phyloP scores from a whole-genome alignment of 2,888 invertebrate species.

The Adelognathus sp. region DNA sequence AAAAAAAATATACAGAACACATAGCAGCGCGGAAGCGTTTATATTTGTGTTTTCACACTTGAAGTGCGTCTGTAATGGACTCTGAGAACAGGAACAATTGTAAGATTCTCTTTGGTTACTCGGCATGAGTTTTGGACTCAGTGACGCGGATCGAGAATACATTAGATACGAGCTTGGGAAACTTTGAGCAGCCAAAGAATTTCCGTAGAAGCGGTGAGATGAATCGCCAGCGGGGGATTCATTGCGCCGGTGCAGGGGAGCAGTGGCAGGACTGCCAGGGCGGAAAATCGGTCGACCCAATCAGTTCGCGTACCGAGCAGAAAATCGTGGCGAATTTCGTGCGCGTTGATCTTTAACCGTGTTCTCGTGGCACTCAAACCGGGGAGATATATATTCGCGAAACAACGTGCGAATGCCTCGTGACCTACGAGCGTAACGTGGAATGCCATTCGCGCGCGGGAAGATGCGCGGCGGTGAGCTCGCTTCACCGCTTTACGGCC shows the following conservation, averaged over 20 bases:
- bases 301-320: constrained; percentile 75
- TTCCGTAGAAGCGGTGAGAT: constrained; percentile 55
- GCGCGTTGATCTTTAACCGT: constrained; percentile 40
- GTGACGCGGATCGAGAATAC: constrained; percentile 45
- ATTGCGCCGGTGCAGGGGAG: constrained; percentile 30
- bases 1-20: background rate
- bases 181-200: constrained; percentile 26
- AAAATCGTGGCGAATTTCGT: constrained; percentile 72
- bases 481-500: constrained; percentile 51
- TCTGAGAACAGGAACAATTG: background rate
- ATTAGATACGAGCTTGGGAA: constrained; percentile 63
- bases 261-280: constrained; percentile 67
- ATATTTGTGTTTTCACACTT: constrained; percentile 23
- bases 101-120: background rate
- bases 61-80: constrained; percentile 31
- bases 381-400: constrained; percentile 27
- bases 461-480: constrained; percentile 52
- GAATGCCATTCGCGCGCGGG: constrained; percentile 71
- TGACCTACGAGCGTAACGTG: constrained; percentile 77
- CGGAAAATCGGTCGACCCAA: constrained; percentile 77
- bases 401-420: constrained; percentile 75
- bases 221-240: constrained; percentile 36
- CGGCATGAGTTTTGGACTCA: constrained; percentile 31
- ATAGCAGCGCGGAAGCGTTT: background rate
- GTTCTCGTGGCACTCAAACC: background rate